Evolutionary conservation across 2,888 invertebrate genomes (phyloP).

Genomic region (Cataglyphis albicans): DNA sequence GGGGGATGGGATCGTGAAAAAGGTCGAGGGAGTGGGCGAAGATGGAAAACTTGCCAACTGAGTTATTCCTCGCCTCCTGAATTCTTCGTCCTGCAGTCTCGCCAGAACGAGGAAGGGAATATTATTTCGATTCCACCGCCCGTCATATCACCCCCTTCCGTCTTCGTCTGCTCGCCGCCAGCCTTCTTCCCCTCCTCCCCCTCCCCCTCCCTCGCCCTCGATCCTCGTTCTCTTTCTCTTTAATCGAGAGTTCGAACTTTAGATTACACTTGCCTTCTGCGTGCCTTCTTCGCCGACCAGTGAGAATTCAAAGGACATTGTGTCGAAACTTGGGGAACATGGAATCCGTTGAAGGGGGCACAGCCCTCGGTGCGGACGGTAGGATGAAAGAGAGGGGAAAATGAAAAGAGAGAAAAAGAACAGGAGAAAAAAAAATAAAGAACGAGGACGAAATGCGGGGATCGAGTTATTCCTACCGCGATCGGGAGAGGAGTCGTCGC

Average conservation of each 20-base stretch:
- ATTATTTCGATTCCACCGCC: conserved; percentile 67
- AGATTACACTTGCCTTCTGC: conserved; percentile 78
- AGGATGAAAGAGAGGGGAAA: conserved; percentile 53
- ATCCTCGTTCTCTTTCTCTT: conserved; percentile 62
- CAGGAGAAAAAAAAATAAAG: conserved; percentile 52
- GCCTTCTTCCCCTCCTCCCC: background rate
- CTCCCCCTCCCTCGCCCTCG: background rate
- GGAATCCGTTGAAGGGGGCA: conserved; percentile 59
- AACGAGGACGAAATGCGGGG: conserved; percentile 58
- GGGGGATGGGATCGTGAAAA: background rate
- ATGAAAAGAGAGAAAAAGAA: conserved; percentile 37
- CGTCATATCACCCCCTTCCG: conserved; percentile 12
- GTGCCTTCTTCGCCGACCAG: conserved; percentile 75
- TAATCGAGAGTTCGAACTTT: conserved; percentile 81
- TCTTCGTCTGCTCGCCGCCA: background rate
- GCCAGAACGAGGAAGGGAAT: conserved; percentile 63
- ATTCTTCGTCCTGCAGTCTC: conserved; percentile 62
- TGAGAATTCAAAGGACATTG: conserved; percentile 82
- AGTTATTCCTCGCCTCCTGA: conserved; percentile 67
- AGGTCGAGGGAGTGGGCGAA: conserved; percentile 5
- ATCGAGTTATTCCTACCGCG: conserved; percentile 68
- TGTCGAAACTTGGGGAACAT: conserved; percentile 79
- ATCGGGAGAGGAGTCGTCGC: conserved; percentile 61
- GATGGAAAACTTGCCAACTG: conserved; percentile 60
- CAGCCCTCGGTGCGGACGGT: conserved; percentile 18